Evolutionary conservation across 2,888 invertebrate species (phyloP).

Genomic region (Liposcelis brunnea): DNA sequence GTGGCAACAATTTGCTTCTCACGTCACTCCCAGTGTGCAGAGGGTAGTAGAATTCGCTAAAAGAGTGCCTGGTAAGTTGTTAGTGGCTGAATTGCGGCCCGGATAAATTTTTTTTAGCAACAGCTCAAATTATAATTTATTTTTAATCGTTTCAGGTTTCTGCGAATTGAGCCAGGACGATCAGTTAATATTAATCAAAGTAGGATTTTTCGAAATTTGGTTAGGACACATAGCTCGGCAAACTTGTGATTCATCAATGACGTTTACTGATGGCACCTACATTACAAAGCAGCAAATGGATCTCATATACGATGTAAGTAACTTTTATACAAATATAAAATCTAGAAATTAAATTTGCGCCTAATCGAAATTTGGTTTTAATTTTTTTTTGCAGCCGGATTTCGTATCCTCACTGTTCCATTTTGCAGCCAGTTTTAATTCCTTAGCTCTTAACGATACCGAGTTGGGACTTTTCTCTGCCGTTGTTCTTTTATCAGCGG

Average conservation of each 20-base stretch:
- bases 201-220: conserved; percentile 95
- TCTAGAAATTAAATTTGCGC: conserved; percentile 1
- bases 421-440: conserved; percentile 49
- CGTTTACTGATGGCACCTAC: conserved; percentile 78
- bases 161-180: conserved; percentile 82
- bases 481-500: conserved; percentile 63
- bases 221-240: conserved; percentile 68
- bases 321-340: background rate
- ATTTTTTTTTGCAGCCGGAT: conserved; percentile 43
- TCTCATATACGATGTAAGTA: conserved; percentile 70
- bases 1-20: conserved; percentile 75
- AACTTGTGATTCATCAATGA: conserved; percentile 56
- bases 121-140: background rate
- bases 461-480: conserved; percentile 82
- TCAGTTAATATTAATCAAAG: conserved; percentile 89
- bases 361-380: conserved; percentile 6
- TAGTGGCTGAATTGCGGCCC: background rate
- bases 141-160: conserved; percentile 41
- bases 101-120: too few relatives aligned
- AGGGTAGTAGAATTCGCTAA: conserved; percentile 94
- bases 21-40: conserved; percentile 79
- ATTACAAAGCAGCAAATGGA: conserved; percentile 70
- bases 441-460: conserved; percentile 65
- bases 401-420: conserved; percentile 69
- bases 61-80: conserved; percentile 52